Evolutionary conservation across 2,888 invertebrate genomes (phyloP), one percentile per base, ranked within the genome.

Genomic region (Phlogophora meticulosa): DNA sequence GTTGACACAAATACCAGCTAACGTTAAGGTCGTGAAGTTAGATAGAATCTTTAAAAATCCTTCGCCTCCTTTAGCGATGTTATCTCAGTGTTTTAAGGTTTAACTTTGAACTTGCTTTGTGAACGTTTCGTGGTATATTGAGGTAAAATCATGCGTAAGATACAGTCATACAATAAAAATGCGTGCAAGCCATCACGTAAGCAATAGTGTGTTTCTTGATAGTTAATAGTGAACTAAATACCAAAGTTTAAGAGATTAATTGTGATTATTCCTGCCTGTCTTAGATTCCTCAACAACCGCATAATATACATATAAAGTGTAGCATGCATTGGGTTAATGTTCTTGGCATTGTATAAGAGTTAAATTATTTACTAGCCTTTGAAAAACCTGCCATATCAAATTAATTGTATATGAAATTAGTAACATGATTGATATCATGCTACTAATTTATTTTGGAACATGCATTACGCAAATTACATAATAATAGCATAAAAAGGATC

Each of bases 21-120:
- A 34, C 13, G 32, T 49, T 58, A 43, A 72, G 73, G 65, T 51
- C 57, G 34, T 2, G 20, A 13, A 17, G 4, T 28, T 17, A 46
- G 52, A 62, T 58, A 40, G 0, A 22, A 71, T 71, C 62, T 63
- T 43, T 3, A 22, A 56, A 77, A 64, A 59, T 55, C 49, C 57
- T 77, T 78, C 57, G 49, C 78, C 65, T 58, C 11, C 20, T 51
- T 24, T 17, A 5, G 11, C 22, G 15, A 53, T 55, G 15, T 40
- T 53, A 48, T 63, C 34, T 72, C 36, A 71, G 40, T 28, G 34
- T 57, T 43, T 58, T 38, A 58, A 67, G 38, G 42, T 55, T 69
- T 52, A 13, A 69, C 24, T 53, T 75, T 53, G 52, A 76, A 59
- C 45, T 51, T 56, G 34, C 40, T 1, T 36, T 45, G 17, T 28